A percentile compares a stretch with the other conserved stretches of the same genome.
Evolutionary conservation across 2,888 invertebrate genomes (phyloP).

Genomic region (Clistopyga incitator): DNA sequence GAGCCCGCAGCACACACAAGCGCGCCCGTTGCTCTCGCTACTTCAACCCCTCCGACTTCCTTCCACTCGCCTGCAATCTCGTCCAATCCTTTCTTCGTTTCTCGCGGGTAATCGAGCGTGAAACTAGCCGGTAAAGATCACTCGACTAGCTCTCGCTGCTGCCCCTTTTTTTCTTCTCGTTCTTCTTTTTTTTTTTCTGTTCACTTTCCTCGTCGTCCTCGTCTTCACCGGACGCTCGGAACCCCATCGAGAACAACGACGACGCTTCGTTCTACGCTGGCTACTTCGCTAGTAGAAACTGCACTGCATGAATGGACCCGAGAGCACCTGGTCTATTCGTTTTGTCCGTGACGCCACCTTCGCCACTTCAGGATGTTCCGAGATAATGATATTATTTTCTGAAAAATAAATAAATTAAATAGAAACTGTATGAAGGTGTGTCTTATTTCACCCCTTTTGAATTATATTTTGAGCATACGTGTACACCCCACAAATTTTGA

Average conservation of each 20-base stretch:
- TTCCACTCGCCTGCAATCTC: conserved; percentile 75
- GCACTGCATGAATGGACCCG: neutral
- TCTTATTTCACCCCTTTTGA: neutral
- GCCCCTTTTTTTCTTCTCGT: conserved; percentile 64
- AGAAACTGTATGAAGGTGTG: neutral
- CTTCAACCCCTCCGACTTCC: conserved; percentile 66
- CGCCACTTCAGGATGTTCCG: neutral
- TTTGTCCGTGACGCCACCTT: neutral
- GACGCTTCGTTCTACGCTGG: conserved; percentile 17
- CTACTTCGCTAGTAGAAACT: conserved; percentile 6
- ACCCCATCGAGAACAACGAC: conserved; percentile 45
- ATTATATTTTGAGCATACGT: neutral
- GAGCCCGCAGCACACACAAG: conserved; percentile 43
- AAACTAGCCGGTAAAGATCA: conserved; percentile 80
- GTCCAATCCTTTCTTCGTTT: conserved; percentile 79
- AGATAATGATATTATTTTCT: neutral
- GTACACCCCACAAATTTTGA: conserved; percentile 4
- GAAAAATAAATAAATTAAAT: neutral
- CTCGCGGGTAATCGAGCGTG: conserved; percentile 81
- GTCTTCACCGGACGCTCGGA: conserved; percentile 30
- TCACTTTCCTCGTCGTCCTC: conserved; percentile 7
- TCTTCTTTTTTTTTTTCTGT: conserved; percentile 62
- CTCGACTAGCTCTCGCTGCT: conserved; percentile 61
- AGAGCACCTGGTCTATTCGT: neutral
- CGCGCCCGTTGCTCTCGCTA: conserved; percentile 30